These are phyloP conservation scores for Lagenorhynchus albirostris DNA, from an alignment of 2,113 vertebrate species.

Conservation along the genomic window DNA sequence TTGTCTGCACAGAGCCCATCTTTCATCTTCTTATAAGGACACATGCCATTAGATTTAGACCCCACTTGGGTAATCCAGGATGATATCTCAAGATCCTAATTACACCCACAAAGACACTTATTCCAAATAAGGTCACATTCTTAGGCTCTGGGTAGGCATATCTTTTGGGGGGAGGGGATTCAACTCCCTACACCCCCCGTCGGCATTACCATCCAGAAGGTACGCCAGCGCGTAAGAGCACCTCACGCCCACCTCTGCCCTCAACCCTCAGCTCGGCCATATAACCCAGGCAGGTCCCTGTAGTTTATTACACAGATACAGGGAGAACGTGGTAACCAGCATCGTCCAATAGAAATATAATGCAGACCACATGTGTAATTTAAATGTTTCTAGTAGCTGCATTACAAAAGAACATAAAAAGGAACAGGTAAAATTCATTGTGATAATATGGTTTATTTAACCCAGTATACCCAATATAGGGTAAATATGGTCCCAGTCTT, in stretches of 20 bases:
- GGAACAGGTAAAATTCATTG: background rate
- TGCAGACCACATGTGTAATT: background rate
- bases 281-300: background rate
- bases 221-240: background rate
- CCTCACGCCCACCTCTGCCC: background rate
- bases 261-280: background rate
- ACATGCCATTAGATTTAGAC: background rate
- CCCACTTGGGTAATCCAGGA: background rate
- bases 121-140: background rate
- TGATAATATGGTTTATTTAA: background rate
- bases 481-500: background rate
- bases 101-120: background rate
- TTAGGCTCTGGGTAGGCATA: background rate
- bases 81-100: background rate
- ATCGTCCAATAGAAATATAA: background rate
- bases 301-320: background rate
- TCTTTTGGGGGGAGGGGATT: background rate
- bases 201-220: background rate
- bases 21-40: background rate
- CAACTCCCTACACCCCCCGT: background rate
- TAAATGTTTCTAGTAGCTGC: background rate
- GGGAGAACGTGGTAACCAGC: background rate
- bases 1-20: background rate
- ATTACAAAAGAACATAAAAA: background rate
- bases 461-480: background rate